Base-by-base conservation (phyloP, 1,140 invertebrate species). In the Drosophila varians region DNA sequence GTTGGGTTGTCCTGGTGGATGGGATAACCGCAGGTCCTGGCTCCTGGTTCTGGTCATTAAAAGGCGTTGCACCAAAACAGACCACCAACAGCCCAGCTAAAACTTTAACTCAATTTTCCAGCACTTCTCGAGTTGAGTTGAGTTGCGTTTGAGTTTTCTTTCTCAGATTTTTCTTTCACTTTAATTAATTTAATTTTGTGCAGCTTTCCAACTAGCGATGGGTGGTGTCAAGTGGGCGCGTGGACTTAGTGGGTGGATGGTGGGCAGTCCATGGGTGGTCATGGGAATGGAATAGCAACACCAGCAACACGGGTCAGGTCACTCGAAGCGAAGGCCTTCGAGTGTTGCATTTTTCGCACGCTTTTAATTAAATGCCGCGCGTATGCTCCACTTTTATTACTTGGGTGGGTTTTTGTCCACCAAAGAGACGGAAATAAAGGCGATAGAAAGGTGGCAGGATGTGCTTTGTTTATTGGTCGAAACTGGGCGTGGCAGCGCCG, bases 101-200 rank as follows among this genome's bases (percentile, higher is more conserved):
- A 78, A 83, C 56, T 71, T 82, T 78, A 66, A 83, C 70, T 72
- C 57, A 77, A 82, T 82, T 83, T 74, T 55, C 47, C 72, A 72
- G 58, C 57, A 60, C 70, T 56, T 31, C 58, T 70, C 72, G 51
- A 64, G 66, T 64, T 70, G 46, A 58, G 60, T 64, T 64, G 47
- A 82, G 76, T 77, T 83, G 60, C 60, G 76, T 83, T 64, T 64
- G 47, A 82, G 76, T 77, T 83, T 65, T 64, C 80, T 83, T 12
- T 73, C 69, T 47, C 55, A 60, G 74, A 78, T 78, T 83, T 84
- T 64, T 48, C 61, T 16, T 42, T 19, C n/a, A 66, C 77, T 86
- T 84, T 80, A 84, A 84, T 84, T 86, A 84, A 84, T 84, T 84
- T 86, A 79, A 86, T 84, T 84, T 79, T 65, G 46, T 74, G 19